Evolutionary conservation across 2,113 vertebrate genomes (phyloP), one percentile per base, ranked within the genome.

Genomic region (Archilochus colubris): DNA sequence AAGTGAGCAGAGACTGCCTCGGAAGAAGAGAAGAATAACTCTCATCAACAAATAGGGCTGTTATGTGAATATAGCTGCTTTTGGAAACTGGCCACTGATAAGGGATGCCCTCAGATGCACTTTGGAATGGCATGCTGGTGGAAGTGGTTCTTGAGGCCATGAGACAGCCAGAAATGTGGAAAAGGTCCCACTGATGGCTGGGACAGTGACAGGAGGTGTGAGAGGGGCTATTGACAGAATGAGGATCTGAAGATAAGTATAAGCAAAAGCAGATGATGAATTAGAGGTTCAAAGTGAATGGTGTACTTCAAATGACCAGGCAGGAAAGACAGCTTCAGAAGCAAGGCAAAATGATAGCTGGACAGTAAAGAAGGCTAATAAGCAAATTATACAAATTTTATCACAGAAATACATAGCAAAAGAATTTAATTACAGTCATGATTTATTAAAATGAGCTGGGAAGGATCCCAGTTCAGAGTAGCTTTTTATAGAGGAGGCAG

Each of bases 371-470:
- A 62, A 72, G 73, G 68, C 55, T 84, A 85, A 80, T 82, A 77
- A 93, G 66, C 9, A n/a, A 88, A 76, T 31, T 69, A 80, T 89
- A 70, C 16, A 63, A 91, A 77, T 63, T 92, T 95, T 89, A 92
- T 68, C 82, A 89, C 76, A 94, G 88, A 96, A 93, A 93, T 95
- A 93, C 85, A 69, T 74, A 80, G 91, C 75, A 94, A 93, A 95
- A 91, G 63, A 89, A 88, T 88, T 93, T 93, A 93, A 96, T 96
- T 95, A 69, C 54, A 86, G 85, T 64, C 66, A 94, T 95, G 91
- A 95, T 96, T 96, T 96, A 96, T 95, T 95, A 89, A 95, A 96
- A 95, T 91, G 89, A 91, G 82, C 77, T 95, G 86, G 95, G 92
- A 95, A 93, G 58, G 12, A 0, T 95, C 96, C 82, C 73, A 92